Conservation (phyloP, 2,888 invertebrate species). For the Standfussiana lucernea region DNA sequence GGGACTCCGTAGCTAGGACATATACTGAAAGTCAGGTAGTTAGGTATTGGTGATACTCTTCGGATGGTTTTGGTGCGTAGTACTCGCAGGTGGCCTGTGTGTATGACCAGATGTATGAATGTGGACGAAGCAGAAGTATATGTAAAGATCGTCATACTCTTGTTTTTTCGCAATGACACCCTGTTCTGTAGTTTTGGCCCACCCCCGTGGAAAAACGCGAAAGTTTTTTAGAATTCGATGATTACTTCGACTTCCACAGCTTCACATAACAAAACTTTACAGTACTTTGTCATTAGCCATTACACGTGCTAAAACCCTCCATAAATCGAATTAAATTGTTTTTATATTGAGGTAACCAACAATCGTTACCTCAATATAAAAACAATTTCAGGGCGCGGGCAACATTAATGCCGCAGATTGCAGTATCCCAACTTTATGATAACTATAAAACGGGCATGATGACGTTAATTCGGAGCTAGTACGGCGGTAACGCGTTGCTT, state of each 20-base stretch:
- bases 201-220: background rate
- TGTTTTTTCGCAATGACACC: background rate
- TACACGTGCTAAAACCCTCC: background rate
- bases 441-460: slow-evolving; percentile 52
- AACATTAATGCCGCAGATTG: slow-evolving; percentile 36
- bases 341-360: no score
- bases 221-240: background rate
- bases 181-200: background rate
- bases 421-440: slow-evolving; percentile 50
- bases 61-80: background rate
- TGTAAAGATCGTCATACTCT: background rate
- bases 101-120: background rate
- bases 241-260: background rate
- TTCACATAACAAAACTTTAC: background rate
- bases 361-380: slow-evolving; percentile 31
- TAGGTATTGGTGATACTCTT: background rate
- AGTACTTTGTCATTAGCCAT: background rate
- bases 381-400: slow-evolving; percentile 24
- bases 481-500: slow-evolving; percentile 41
- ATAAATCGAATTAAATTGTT: slow-evolving; percentile 24
- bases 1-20: background rate
- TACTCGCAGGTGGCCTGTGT: background rate
- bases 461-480: slow-evolving; percentile 45
- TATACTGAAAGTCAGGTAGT: background rate
- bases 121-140: background rate